phyloP scores from a whole-genome alignment of 2,888 invertebrate genomes.

The Parnassius apollo region DNA sequence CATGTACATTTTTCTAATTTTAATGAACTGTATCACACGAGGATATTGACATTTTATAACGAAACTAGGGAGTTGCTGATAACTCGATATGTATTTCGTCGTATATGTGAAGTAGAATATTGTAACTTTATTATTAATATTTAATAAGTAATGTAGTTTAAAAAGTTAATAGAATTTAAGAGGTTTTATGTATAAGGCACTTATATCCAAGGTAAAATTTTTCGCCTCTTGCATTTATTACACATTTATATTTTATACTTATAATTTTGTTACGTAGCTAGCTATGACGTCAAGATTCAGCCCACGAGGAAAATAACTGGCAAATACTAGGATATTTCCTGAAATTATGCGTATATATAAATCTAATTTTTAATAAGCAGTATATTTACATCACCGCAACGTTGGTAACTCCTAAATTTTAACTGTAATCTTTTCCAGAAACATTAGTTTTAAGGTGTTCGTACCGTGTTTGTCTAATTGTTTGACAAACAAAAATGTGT shows the following conservation, averaged over 20 bases:
- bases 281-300: neutral
- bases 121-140: neutral
- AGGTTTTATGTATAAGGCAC: too few relatives aligned
- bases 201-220: neutral
- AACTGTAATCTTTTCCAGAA: too few relatives aligned
- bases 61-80: too few relatives aligned
- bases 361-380: neutral
- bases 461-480: too few relatives aligned
- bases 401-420: too few relatives aligned
- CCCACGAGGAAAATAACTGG: constrained; percentile 4
- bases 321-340: neutral
- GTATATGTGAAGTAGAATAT: constrained; percentile 1
- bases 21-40: too few relatives aligned
- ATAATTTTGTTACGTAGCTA: neutral
- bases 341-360: neutral
- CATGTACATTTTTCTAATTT: too few relatives aligned
- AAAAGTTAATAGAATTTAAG: too few relatives aligned
- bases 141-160: too few relatives aligned
- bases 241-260: neutral
- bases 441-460: too few relatives aligned
- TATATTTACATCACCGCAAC: neutral
- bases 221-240: constrained; percentile 3
- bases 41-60: too few relatives aligned
- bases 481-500: too few relatives aligned
- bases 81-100: neutral